Evolutionary conservation across 2,888 invertebrate genomes (phyloP).

Genomic region (Tillus elongatus): DNA sequence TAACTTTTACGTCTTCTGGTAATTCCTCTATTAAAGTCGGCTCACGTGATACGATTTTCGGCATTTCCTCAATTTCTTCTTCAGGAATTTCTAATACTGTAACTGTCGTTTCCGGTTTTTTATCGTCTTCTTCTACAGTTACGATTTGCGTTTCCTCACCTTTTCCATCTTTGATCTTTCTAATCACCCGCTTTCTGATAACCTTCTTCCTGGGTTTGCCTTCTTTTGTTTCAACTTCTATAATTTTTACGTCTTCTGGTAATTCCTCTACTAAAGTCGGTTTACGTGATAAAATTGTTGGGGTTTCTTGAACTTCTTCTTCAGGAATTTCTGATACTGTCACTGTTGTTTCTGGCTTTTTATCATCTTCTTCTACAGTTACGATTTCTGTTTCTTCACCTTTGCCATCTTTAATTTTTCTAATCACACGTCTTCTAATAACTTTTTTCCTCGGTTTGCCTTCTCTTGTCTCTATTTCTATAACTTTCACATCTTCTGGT

Average conservation of each 20-base stretch:
- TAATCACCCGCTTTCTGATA: slow-evolving; percentile 39
- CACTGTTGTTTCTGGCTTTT: slow-evolving; percentile 32
- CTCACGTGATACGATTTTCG: slow-evolving; percentile 15
- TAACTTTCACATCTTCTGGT: slow-evolving; percentile 21
- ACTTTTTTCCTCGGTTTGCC: slow-evolving; percentile 24
- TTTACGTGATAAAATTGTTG: slow-evolving; percentile 9
- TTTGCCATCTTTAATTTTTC: slow-evolving; percentile 35
- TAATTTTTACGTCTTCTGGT: slow-evolving; percentile 25
- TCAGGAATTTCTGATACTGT: slow-evolving; percentile 23
- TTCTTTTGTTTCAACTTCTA: slow-evolving; percentile 16
- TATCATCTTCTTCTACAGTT: slow-evolving; percentile 32
- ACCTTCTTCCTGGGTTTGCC: slow-evolving; percentile 24
- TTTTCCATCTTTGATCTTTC: slow-evolving; percentile 35
- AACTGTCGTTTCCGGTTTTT: slow-evolving; percentile 33
- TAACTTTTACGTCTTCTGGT: slow-evolving; percentile 25
- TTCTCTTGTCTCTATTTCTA: slow-evolving; percentile 18
- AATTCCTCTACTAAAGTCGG: slow-evolving; percentile 24
- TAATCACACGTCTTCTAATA: slow-evolving; percentile 39
- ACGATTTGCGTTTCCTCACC: slow-evolving; percentile 37
- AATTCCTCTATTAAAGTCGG: slow-evolving; percentile 20
- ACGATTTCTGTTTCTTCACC: slow-evolving; percentile 35
- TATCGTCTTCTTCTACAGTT: slow-evolving; percentile 33
- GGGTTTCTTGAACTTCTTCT: slow-evolving; percentile 16
- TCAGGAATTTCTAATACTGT: slow-evolving; percentile 24
- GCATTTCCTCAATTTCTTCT: slow-evolving; percentile 18